Evolutionary conservation across 2,113 vertebrate genomes (phyloP).

Genomic region (Atrichornis clamosus): DNA sequence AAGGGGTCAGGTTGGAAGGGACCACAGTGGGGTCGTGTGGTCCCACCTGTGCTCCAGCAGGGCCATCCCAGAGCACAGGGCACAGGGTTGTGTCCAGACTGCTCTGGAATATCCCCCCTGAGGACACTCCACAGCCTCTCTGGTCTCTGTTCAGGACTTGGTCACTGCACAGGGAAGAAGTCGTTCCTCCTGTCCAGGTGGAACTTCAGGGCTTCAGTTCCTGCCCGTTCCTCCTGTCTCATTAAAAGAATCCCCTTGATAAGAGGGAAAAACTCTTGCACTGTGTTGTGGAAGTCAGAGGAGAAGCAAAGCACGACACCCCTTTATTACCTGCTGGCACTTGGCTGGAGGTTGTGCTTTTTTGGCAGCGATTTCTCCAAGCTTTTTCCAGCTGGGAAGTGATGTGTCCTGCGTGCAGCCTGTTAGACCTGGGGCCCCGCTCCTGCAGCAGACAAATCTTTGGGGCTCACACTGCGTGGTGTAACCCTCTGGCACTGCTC

Average conservation of each 20-base stretch:
- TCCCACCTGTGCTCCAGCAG: neutral
- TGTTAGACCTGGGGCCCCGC: neutral
- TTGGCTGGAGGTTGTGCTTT: accelerated
- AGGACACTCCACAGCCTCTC: neutral
- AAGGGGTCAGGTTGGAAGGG: neutral
- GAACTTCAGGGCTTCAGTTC: neutral
- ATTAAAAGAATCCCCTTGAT: neutral
- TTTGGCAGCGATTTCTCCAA: neutral
- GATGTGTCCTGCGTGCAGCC: accelerated
- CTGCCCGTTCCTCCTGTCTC: neutral
- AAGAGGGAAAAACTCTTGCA: neutral
- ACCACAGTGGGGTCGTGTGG: neutral
- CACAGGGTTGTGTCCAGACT: neutral
- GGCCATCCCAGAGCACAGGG: neutral
- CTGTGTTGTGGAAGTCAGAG: neutral
- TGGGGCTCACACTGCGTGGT: accelerated
- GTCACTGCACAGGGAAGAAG: neutral
- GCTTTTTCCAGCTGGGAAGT: neutral
- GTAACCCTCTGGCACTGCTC: neutral
- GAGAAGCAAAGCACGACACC: neutral
- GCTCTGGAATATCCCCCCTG: neutral
- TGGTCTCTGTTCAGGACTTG: neutral
- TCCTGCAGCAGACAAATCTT: neutral
- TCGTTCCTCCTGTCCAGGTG: no score
- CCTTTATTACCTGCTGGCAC: neutral